Evolutionary conservation across 2,113 vertebrate species (phyloP), one percentile per base, ranked within the genome.

Genomic region (Phodopus roborovskii): DNA sequence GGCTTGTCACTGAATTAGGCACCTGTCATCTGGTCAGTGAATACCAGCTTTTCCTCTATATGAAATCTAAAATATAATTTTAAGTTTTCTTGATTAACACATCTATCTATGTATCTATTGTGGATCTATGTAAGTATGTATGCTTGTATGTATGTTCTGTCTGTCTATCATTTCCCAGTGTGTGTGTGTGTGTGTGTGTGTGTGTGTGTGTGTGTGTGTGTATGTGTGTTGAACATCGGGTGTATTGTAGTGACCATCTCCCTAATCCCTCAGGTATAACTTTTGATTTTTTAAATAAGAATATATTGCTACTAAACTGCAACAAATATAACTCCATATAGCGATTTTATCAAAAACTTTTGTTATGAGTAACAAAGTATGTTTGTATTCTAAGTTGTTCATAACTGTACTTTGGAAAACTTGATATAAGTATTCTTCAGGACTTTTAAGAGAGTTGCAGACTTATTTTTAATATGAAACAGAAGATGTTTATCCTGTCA

Each of bases 301-400:
- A 94, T 0, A 82, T 58, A 71, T 22, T 92, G 5, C 77, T 58
- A 78, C 88, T 95, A 88, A 71, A 39, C 64, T 89, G 50, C 83
- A 73, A 84, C 0, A 50, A 74, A 81, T 62, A 68, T 73, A 89
- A 92, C 30, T 24, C 5, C n/a, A 83, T 39, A 26, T 56, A 39
- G 78, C 95, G 88, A 68, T 92, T 78, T 92, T 82, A 85, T 39
- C 75, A 91, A 96, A 87, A 83, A 33, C 4, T 74, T 97, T 82
- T 9, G 56, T 90, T 50, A 74, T 78, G 9, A 94, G 19, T 48
- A 93, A 96, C 45, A 97, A 3, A 86, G 70, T 66, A 13, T 81
- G 33, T 42, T 89, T 92, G 2, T n/a, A 92, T 81, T 94, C 33
- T 30, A 92, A 90, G 62, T 90, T 70, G 78, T 58, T 89, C 45